Conservation (phyloP, 2,797 vertebrate species). For the Rhabdophis nuchalis region DNA sequence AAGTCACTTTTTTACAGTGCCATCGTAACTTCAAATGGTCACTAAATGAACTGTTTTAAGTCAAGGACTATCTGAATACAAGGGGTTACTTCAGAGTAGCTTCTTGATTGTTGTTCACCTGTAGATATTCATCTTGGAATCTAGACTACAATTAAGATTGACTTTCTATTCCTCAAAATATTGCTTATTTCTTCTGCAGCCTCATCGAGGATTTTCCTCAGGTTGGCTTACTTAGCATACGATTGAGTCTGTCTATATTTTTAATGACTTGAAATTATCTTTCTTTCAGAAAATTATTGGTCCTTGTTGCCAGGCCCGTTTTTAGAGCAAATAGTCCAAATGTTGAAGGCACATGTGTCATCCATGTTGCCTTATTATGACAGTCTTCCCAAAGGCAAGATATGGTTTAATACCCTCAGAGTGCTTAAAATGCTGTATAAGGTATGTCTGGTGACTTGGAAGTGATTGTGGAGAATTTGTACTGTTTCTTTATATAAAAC, state of each 20-base stretch:
- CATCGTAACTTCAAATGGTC: no score
- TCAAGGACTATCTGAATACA: no score
- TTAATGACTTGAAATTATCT: not conserved
- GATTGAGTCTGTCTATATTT: not conserved
- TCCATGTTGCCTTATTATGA: not conserved
- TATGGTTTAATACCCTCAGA: conserved; percentile 36
- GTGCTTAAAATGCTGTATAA: conserved; percentile 53
- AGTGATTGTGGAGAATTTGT: not conserved
- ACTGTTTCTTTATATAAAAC: not conserved
- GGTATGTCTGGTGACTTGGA: conserved; percentile 31
- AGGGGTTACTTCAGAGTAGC: not conserved
- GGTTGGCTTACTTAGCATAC: not conserved
- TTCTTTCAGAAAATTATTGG: conserved; percentile 57
- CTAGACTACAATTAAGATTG: not conserved
- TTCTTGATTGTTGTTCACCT: not conserved
- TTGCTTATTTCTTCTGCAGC: not conserved
- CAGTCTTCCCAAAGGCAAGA: fast-evolving
- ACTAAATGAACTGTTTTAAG: no score
- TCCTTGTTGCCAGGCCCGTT: conserved; percentile 34
- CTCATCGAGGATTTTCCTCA: not conserved
- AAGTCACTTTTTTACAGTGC: no score
- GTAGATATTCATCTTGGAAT: not conserved
- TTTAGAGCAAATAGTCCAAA: conserved; percentile 47
- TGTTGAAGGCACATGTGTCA: conserved; percentile 49
- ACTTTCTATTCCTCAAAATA: not conserved